A percentile compares a stretch with the other conserved stretches of the same genome.
Conservation (phyloP, 2,888 invertebrate species). For the Acronicta alni region DNA sequence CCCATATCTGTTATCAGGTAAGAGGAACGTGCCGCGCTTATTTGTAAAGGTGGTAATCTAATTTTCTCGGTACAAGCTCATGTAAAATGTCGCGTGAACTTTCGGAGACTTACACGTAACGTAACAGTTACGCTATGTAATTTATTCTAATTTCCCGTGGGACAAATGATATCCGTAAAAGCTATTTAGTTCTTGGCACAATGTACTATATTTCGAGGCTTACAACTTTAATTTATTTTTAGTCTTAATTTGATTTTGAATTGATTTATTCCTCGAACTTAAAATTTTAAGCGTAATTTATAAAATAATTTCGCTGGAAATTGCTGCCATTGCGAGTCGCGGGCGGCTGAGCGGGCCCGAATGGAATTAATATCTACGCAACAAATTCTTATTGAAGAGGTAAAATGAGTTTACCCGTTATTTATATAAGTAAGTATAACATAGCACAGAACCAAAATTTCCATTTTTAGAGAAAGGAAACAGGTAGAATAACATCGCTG, state of each 20-base stretch:
- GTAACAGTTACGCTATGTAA: constrained; percentile 67
- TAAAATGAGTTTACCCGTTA: constrained; percentile 41
- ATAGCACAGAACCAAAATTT: constrained; percentile 29
- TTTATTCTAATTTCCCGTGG: constrained; percentile 83
- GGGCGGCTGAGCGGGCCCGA: constrained; percentile 27
- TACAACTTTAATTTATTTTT: constrained; percentile 56
- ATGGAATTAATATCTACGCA: constrained; percentile 48
- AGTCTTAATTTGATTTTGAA: constrained; percentile 57
- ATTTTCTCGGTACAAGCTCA: constrained; percentile 44
- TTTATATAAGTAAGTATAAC: constrained; percentile 32
- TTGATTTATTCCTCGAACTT: constrained; percentile 45
- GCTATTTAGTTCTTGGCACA: constrained; percentile 73
- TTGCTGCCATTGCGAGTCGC: constrained; percentile 30
- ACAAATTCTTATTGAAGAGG: constrained; percentile 43
- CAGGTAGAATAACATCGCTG: constrained; percentile 39
- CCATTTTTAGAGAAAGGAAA: constrained; percentile 38
- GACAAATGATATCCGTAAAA: constrained; percentile 80
- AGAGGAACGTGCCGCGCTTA: constrained; percentile 19
- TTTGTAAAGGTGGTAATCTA: constrained; percentile 31
- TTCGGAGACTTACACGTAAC: constrained; percentile 53
- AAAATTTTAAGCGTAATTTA: constrained; percentile 44
- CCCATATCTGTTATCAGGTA: constrained; percentile 34
- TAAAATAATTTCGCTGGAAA: constrained; percentile 44
- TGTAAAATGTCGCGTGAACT: constrained; percentile 43
- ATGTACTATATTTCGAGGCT: constrained; percentile 61